Base-by-base conservation (phyloP, 2,797 vertebrate genomes). In the Xenentodon cancila region DNA sequence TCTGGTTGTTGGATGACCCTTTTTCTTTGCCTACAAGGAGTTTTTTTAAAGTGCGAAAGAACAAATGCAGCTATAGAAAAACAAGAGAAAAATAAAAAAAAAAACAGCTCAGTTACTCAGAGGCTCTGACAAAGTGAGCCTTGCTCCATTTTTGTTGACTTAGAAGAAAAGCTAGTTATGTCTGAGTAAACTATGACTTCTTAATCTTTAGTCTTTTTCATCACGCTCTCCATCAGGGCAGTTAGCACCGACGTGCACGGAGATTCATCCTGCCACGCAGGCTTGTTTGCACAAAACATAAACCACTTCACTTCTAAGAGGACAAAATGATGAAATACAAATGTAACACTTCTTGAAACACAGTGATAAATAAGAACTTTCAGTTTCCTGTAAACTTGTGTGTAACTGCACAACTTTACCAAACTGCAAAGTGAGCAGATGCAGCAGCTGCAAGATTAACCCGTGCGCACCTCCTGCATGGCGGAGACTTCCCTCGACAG, bases 301-400 rank as follows among this genome's bases (percentile, higher is more conserved):
- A 67, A 67, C 62, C 48, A 64, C 56, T 53, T 52, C 59, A 53
- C 62, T 65, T 75, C 56, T 34, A 48, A 27, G 44, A 69, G 47
- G 59, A 12, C 51, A 53, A 47, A 68, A 68, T 80, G 79, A 87
- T 79, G 74, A 72, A 84, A 84, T 30, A 70, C 57, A 57, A 66
- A 80, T 30, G 71, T 53, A 75, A 75, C 19, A 48, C 59, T 22
- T 18, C 72, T 71, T 21, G 9, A 76, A 79, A 68, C 1, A 0
- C 19, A 3, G 21, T 3, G n/a, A n/a, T 52, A 56, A 69, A 62
- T 55, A 54, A 8, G 52, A 56, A 71, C 68, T 71, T 78, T 61
- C 6, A 22, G 48, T n/a, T 3, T 68, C 44, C 46, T 48, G 60
- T 65, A 74, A 73, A 75, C 81, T 71, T 75, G 56, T 30, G 54